These are phyloP conservation scores for Otus scops DNA, from an alignment of 2,797 vertebrate genomes.

Conservation along the genomic window DNA sequence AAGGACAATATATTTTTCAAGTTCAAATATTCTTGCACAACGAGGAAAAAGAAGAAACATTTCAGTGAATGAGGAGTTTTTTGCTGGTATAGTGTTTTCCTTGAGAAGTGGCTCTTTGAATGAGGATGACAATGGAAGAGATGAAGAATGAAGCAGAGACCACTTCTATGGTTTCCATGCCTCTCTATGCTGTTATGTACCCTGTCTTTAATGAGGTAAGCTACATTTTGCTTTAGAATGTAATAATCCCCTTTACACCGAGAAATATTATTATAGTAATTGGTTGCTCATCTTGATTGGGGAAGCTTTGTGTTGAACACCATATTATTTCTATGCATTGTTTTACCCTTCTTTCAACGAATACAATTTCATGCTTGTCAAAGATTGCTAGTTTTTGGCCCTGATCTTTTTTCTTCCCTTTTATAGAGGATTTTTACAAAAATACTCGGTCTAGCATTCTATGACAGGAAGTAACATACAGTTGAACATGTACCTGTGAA, in stretches of 20 bases:
- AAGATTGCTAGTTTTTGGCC: background rate
- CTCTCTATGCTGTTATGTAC: constrained; percentile 92
- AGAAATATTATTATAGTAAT: background rate
- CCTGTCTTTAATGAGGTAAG: constrained; percentile 93
- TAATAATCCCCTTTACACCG: background rate
- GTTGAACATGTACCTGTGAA: background rate
- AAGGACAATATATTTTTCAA: constrained; percentile 41
- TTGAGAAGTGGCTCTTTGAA: constrained; percentile 85
- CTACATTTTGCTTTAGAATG: background rate
- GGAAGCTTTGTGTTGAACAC: background rate
- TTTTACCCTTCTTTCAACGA: background rate
- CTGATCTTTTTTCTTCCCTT: background rate
- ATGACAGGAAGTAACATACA: background rate
- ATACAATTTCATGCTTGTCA: background rate
- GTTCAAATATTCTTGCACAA: constrained; percentile 42
- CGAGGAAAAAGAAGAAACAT: constrained; percentile 56
- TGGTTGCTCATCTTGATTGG: background rate
- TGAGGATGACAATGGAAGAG: constrained; percentile 97
- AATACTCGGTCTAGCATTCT: background rate
- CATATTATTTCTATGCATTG: background rate
- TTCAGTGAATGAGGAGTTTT: constrained; percentile 81
- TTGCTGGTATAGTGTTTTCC: constrained; percentile 80
- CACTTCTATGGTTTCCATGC: constrained; percentile 91
- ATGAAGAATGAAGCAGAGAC: constrained; percentile 94
- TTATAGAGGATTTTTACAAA: background rate